Conservation (phyloP, 2,113 vertebrate species). For the Sinocyclocheilus maitianheensis region DNA sequence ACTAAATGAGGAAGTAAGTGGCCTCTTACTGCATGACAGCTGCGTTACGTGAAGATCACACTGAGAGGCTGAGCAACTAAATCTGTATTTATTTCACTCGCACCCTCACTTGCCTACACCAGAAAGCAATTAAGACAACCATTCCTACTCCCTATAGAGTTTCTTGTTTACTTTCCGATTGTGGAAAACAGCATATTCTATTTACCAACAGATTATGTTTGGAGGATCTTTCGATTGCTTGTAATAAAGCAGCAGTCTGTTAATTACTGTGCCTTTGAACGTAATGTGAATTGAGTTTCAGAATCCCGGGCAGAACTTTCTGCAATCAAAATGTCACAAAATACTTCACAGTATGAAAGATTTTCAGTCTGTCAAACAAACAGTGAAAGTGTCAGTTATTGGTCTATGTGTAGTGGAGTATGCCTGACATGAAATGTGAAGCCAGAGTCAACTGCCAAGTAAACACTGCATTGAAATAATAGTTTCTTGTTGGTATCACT, state of each 20-base stretch:
- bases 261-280: constrained; percentile 33
- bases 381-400: constrained; percentile 4
- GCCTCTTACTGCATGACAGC: constrained; percentile 35
- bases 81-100: constrained; percentile 57
- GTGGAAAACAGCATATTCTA: constrained; percentile 56
- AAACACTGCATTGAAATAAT: neutral
- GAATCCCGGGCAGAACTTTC: neutral
- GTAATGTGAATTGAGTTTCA: neutral
- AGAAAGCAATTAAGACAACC: constrained; percentile 56
- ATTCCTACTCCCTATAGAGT: constrained; percentile 44
- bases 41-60: constrained; percentile 57
- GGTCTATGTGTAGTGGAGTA: neutral
- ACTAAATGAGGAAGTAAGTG: constrained; percentile 4
- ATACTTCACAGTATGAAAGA: constrained; percentile 7
- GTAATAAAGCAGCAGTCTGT: constrained; percentile 64
- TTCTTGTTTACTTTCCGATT: constrained; percentile 68
- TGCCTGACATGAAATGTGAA: neutral
- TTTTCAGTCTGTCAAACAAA: constrained; percentile 29
- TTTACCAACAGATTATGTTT: constrained; percentile 66
- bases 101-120: constrained; percentile 44
- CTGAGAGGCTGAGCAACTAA: constrained; percentile 50
- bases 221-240: constrained; percentile 66
- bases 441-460: neutral
- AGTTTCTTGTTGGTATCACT: neutral
- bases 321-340: constrained; percentile 42